Conservation (phyloP, 2,888 invertebrate genomes). For the Steinernema scapterisci region DNA sequence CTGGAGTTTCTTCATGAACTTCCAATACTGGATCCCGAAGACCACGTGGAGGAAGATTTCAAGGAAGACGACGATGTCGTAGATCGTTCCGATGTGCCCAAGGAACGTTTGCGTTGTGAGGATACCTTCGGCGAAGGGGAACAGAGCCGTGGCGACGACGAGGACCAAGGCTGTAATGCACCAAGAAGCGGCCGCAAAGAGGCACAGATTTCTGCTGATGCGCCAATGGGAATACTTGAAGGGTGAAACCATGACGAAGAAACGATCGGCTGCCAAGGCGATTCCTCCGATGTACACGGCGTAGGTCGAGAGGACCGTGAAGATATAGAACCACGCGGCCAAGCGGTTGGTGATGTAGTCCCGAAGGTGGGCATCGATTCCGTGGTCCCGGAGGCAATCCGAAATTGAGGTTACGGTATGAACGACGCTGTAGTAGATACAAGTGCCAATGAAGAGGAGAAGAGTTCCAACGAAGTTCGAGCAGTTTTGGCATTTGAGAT, state of each 20-base stretch:
- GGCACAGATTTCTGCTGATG: not conserved
- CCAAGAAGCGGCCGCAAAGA: not conserved
- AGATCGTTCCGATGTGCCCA: not conserved
- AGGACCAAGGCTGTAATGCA: not conserved
- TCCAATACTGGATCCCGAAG: not conserved
- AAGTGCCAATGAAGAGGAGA: not conserved
- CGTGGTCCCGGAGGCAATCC: not conserved
- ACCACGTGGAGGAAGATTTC: not conserved
- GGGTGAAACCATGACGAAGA: conserved; percentile 1
- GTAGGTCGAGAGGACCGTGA: not conserved
- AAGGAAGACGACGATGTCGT: conserved; percentile 1
- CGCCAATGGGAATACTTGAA: not conserved
- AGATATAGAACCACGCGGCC: not conserved
- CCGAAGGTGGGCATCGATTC: not conserved
- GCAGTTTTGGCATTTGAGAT: not conserved
- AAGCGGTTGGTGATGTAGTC: not conserved
- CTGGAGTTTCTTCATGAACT: not conserved
- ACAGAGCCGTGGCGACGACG: not conserved
- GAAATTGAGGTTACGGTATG: not conserved
- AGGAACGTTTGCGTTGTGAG: not conserved
- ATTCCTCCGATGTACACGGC: not conserved
- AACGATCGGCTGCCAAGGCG: not conserved
- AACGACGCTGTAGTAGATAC: not conserved
- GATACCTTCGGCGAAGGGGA: not conserved
- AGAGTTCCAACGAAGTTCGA: not conserved